A percentile compares a stretch with the other conserved stretches of the same genome.
These are phyloP conservation scores for Cherax destructor DNA, from an alignment of 1,140 invertebrate species.

Conservation along the genomic window DNA sequence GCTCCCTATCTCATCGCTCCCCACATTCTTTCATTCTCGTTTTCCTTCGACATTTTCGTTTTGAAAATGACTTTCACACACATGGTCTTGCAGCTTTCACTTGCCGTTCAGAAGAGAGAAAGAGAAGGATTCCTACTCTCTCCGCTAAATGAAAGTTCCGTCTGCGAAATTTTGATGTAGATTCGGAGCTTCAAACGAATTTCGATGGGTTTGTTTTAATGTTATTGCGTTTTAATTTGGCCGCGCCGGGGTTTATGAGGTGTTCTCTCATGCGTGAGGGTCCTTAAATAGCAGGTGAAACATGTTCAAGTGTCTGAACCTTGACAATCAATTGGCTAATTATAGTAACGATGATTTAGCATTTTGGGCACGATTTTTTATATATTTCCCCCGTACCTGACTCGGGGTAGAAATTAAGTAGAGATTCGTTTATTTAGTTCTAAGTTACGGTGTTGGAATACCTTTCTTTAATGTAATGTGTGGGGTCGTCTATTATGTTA, in stretches of 20 bases:
- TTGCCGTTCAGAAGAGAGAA: neutral
- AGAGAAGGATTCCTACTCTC: neutral
- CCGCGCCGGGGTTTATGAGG: neutral
- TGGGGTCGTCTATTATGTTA: too few species aligned
- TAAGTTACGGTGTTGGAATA: too few species aligned
- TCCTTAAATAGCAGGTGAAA: neutral
- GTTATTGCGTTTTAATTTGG: slow-evolving; percentile 4
- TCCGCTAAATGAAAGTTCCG: neutral
- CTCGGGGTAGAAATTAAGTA: neutral
- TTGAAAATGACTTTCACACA: too few species aligned
- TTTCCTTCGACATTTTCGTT: too few species aligned
- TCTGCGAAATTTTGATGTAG: neutral
- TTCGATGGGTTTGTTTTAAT: neutral
- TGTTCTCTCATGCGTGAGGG: neutral
- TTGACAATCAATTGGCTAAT: slow-evolving; percentile 1
- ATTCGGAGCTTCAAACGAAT: slow-evolving; percentile 8
- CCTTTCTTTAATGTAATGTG: too few species aligned
- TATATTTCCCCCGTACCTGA: neutral
- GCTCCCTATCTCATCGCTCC: neutral
- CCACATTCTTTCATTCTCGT: neutral
- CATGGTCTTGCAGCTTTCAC: neutral
- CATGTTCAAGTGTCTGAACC: neutral
- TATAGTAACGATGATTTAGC: neutral
- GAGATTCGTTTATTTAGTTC: neutral
- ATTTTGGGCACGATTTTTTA: neutral